Percentiles rank a stretch among this genome's conserved stretches.
phyloP scores from a whole-genome alignment of 2,113 vertebrate genomes.

The Gymnocephalus cernua region DNA sequence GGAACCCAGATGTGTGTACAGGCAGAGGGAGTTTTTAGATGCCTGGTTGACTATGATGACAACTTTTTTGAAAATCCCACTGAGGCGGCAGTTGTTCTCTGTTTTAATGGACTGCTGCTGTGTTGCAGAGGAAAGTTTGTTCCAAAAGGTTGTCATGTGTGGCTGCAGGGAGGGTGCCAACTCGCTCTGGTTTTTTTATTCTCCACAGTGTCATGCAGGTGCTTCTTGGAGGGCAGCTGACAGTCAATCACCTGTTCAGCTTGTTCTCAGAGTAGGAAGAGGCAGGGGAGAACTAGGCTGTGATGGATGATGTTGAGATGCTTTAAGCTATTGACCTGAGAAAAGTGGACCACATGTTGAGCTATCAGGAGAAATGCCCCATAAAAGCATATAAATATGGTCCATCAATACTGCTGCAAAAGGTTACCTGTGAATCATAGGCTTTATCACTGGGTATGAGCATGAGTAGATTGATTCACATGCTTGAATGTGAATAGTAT shows the following conservation, averaged over 20 bases:
- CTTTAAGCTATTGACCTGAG: slow-evolving; percentile 70
- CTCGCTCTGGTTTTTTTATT: slow-evolving; percentile 36
- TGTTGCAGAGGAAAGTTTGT: slow-evolving; percentile 39
- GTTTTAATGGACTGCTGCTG: slow-evolving; percentile 49
- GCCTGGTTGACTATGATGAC: slow-evolving; percentile 38
- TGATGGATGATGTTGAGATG: slow-evolving; percentile 72
- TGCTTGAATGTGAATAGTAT: slow-evolving; percentile 20
- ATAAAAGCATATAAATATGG: slow-evolving; percentile 59
- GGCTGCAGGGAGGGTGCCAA: slow-evolving; percentile 36
- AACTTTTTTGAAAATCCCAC: slow-evolving; percentile 38
- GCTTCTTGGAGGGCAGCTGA: slow-evolving; percentile 62
- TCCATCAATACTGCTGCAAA: slow-evolving; percentile 48
- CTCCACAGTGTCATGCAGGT: slow-evolving; percentile 48
- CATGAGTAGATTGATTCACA: slow-evolving; percentile 38
- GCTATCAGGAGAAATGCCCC: slow-evolving; percentile 60
- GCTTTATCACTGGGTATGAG: slow-evolving; percentile 16
- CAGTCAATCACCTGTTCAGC: slow-evolving; percentile 73
- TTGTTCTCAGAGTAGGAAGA: slow-evolving; percentile 39
- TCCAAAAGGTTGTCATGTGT: slow-evolving; percentile 43
- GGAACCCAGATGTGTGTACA: background rate
- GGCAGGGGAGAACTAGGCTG: slow-evolving; percentile 55
- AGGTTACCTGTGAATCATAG: slow-evolving; percentile 48
- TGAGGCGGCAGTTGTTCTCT: slow-evolving; percentile 38
- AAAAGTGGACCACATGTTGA: slow-evolving; percentile 46
- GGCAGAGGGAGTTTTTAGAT: slow-evolving; percentile 21